phyloP scores from a whole-genome alignment of 2,888 invertebrate genomes.

The Tanypteryx hageni region DNA sequence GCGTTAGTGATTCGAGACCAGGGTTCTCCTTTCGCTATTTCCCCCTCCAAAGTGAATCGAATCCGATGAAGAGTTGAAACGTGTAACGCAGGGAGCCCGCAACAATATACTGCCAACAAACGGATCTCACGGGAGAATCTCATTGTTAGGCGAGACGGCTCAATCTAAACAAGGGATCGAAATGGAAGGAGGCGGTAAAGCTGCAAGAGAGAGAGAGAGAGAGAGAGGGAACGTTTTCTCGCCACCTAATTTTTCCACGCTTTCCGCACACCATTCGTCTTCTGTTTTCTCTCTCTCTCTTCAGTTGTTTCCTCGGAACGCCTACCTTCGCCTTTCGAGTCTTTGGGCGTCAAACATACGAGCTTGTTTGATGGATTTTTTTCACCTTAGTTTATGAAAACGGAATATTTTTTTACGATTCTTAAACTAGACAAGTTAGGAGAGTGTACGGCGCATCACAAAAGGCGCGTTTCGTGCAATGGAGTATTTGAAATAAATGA shows the following conservation, averaged over 20 bases:
- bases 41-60: slow-evolving; percentile 4
- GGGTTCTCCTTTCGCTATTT: background rate
- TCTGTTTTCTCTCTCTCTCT: background rate
- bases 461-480: no score
- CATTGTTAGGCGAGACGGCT: background rate
- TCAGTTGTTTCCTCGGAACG: background rate
- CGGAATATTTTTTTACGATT: background rate
- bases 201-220: background rate
- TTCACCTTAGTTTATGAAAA: background rate
- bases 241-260: background rate
- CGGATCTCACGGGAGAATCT: background rate
- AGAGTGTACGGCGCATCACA: no score
- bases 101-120: background rate
- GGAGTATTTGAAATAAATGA: no score
- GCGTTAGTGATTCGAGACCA: no score
- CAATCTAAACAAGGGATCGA: background rate
- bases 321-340: background rate
- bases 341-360: background rate
- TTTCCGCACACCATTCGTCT: background rate
- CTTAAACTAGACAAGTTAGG: no score
- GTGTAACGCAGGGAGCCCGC: background rate
- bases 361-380: background rate
- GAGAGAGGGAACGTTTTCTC: background rate
- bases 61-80: background rate
- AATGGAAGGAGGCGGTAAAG: no score